Evolutionary conservation across 1,140 invertebrate genomes (phyloP).

Genomic region (Batillaria attramentaria): DNA sequence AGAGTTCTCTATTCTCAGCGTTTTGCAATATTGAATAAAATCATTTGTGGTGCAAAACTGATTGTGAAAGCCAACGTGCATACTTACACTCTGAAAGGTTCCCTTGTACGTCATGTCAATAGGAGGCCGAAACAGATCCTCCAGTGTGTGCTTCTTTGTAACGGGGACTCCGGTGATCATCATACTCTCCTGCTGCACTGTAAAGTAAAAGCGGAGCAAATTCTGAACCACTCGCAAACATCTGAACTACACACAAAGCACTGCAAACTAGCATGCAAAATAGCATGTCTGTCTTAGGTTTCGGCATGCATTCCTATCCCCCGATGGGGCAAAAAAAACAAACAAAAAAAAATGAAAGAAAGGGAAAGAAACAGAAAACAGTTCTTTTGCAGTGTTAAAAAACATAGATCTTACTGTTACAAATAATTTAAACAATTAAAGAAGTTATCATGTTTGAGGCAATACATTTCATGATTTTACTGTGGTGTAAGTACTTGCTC

Average conservation of each 20-base stretch:
- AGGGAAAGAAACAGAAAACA: not conserved
- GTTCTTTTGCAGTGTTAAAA: too few relatives aligned
- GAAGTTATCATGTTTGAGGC: not conserved
- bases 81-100: conserved; percentile 75
- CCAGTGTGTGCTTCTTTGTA: conserved; percentile 76
- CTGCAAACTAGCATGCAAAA: not conserved
- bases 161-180: conserved; percentile 38
- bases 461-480: not conserved
- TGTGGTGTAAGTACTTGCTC: too few relatives aligned
- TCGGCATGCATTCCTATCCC: not conserved
- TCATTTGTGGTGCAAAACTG: too few relatives aligned
- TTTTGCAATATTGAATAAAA: too few relatives aligned
- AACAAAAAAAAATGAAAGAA: too few relatives aligned
- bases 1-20: too few relatives aligned
- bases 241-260: not conserved
- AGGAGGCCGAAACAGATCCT: conserved; percentile 84
- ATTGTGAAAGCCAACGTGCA: too few relatives aligned
- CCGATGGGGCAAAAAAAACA: too few relatives aligned
- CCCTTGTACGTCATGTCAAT: conserved; percentile 82
- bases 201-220: conserved; percentile 36
- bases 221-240: not conserved
- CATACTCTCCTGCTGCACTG: conserved; percentile 63
- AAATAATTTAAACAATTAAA: not conserved
- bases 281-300: not conserved
- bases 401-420: too few relatives aligned